phyloP scores from a whole-genome alignment of 2,113 vertebrate species.

The Psilopsiagon aymara region DNA sequence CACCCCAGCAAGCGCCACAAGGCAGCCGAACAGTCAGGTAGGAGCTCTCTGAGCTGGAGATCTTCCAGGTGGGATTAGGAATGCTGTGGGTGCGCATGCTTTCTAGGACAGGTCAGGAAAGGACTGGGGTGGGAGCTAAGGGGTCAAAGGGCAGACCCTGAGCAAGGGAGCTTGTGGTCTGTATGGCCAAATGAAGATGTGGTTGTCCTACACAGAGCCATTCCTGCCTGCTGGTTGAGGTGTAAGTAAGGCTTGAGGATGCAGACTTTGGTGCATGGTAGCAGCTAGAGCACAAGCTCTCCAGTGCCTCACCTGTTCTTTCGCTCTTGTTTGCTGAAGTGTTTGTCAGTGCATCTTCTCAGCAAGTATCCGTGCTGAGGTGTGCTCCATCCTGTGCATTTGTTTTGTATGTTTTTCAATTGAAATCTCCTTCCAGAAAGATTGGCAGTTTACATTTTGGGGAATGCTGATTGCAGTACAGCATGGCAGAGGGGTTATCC shows the following conservation, averaged over 20 bases:
- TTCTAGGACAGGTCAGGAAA: rapidly evolving
- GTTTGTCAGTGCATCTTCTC: background rate
- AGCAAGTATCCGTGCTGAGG: rapidly evolving
- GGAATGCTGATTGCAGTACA: background rate
- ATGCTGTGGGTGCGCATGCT: rapidly evolving
- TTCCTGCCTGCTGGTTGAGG: background rate
- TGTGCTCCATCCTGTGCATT: background rate
- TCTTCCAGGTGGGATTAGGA: no score
- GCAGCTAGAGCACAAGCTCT: background rate
- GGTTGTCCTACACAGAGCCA: rapidly evolving
- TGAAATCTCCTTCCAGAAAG: background rate
- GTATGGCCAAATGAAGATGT: background rate
- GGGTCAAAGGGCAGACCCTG: background rate
- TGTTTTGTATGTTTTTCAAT: background rate
- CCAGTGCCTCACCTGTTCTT: rapidly evolving
- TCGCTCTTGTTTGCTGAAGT: background rate
- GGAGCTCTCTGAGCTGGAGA: background rate
- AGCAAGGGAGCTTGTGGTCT: background rate
- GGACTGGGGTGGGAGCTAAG: background rate
- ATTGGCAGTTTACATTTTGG: background rate
- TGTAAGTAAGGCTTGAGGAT: rapidly evolving
- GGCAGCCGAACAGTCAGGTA: constrained; percentile 89
- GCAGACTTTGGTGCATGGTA: background rate
- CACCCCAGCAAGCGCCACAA: constrained; percentile 90
- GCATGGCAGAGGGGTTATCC: background rate